phyloP scores from a whole-genome alignment of 2,888 invertebrate species.

The Lumbricus terrestris region DNA sequence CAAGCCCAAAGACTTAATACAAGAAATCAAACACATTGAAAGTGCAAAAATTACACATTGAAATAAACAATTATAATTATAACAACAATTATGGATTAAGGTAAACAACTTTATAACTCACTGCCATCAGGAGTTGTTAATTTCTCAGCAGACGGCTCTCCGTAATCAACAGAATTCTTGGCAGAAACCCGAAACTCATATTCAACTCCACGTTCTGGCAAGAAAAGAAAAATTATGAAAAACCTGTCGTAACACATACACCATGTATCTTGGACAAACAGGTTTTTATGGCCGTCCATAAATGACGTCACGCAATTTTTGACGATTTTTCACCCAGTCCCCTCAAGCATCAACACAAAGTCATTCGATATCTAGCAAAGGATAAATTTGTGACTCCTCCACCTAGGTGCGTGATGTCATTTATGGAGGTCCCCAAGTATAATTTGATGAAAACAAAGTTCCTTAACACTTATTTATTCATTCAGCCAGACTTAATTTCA shows the following conservation, averaged over 20 bases:
- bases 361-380: no score
- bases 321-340: no score
- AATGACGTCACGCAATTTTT: no score
- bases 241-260: not conserved
- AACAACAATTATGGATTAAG: no score
- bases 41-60: no score
- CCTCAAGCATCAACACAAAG: no score
- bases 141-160: not conserved
- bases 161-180: constrained; percentile 3
- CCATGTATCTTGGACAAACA: not conserved
- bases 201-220: constrained; percentile 22
- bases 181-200: constrained; percentile 23
- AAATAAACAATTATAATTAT: no score
- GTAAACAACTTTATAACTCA: not conserved
- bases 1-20: not conserved
- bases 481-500: not conserved
- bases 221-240: not conserved
- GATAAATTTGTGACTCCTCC: no score
- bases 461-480: not conserved
- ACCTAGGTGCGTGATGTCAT: no score
- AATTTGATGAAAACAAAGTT: not conserved
- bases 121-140: constrained; percentile 22
- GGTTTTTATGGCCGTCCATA: not conserved
- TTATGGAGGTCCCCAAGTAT: no score
- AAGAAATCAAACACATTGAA: not conserved